phyloP scores from a whole-genome alignment of 2,113 vertebrate genomes.

The Cephalopterus ornatus region DNA sequence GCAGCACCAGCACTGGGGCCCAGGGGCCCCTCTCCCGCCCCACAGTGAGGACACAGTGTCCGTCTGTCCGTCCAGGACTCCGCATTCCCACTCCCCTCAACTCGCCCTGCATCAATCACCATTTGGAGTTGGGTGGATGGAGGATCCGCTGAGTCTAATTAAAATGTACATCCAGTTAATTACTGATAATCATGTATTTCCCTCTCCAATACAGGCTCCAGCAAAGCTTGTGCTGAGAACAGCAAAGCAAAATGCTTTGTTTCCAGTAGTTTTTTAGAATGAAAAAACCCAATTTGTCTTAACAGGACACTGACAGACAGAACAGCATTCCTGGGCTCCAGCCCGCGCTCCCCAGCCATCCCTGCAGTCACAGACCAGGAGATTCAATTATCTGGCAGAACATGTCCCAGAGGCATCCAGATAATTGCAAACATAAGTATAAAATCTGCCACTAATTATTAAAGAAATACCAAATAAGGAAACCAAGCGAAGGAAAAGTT shows the following conservation, averaged over 20 bases:
- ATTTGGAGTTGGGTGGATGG: rapidly evolving
- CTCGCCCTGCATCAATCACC: background rate
- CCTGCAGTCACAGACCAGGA: background rate
- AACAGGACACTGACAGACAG: background rate
- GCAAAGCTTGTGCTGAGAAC: background rate
- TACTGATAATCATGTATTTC: background rate
- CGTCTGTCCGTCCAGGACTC: rapidly evolving
- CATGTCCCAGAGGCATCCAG: conserved; percentile 26
- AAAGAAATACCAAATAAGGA: conserved; percentile 41
- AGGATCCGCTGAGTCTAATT: background rate
- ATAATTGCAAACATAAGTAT: conserved; percentile 50
- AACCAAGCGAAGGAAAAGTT: background rate
- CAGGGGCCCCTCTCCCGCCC: rapidly evolving
- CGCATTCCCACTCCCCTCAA: background rate
- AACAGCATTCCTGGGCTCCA: background rate
- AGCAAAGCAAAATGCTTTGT: background rate
- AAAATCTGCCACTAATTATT: conserved; percentile 44
- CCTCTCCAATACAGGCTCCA: background rate
- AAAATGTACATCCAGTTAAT: background rate
- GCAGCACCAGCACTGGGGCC: background rate
- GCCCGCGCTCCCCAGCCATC: background rate
- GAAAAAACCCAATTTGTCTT: background rate
- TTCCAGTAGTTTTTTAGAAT: background rate
- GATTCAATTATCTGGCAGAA: conserved; percentile 35
- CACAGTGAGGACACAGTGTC: rapidly evolving